These are phyloP conservation scores for Microdon myrmicae DNA, from an alignment of 2,888 invertebrate genomes.

Conservation along the genomic window DNA sequence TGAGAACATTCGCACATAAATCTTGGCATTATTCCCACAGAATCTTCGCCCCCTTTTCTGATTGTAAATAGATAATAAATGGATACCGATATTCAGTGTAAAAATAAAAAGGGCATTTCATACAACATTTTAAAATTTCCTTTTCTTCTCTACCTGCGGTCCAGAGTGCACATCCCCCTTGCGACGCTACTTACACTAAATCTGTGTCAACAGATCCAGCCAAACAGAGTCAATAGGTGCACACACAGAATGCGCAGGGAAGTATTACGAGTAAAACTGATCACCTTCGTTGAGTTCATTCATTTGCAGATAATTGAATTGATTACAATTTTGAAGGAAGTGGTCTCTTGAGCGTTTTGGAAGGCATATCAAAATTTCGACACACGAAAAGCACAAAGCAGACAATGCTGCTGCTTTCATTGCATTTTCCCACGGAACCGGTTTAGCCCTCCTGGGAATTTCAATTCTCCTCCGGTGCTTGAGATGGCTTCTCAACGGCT, in stretches of 20 bases:
- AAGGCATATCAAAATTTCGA: constrained; percentile 39
- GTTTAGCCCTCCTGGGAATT: constrained; percentile 23
- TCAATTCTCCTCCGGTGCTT: too few species aligned
- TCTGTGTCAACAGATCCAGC: constrained; percentile 29
- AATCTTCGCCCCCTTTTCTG: constrained; percentile 7
- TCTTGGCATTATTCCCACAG: constrained; percentile 42
- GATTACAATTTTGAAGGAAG: constrained; percentile 42
- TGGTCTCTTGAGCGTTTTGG: constrained; percentile 24
- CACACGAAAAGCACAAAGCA: constrained; percentile 17
- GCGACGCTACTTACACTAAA: constrained; percentile 14
- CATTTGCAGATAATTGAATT: constrained; percentile 50
- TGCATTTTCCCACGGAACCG: constrained; percentile 46
- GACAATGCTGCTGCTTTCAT: constrained; percentile 21
- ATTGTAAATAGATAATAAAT: constrained; percentile 48
- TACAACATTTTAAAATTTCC: constrained; percentile 29
- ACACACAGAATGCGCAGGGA: constrained; percentile 46
- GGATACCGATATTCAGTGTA: constrained; percentile 37
- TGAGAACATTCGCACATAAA: constrained; percentile 51
- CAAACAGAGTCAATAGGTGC: constrained; percentile 4
- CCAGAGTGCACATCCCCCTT: constrained; percentile 35
- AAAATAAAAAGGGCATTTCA: constrained; percentile 25
- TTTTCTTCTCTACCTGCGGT: constrained; percentile 40
- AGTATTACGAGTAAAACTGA: constrained; percentile 35
- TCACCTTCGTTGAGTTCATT: constrained; percentile 42
- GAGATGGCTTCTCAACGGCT: too few species aligned